Base-by-base conservation (phyloP, 2,888 invertebrate species). In the Linnaemya vulpina region DNA sequence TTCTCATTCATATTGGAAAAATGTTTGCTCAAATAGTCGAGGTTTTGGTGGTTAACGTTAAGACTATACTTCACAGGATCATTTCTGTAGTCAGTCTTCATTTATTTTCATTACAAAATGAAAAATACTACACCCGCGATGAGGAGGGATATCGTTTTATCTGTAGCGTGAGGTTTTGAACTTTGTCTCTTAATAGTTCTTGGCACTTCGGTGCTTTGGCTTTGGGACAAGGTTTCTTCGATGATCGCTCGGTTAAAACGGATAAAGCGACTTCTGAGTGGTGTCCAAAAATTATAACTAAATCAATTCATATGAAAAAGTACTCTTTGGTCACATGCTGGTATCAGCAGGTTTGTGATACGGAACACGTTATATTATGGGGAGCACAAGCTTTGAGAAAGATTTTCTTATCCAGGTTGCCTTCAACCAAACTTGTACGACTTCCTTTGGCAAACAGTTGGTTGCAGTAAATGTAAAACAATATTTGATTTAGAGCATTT, bases 71-170 rank as follows among this genome's bases (percentile, higher is more conserved):
- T 94, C 94, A 94, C 94, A 94, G 94, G 94, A 94, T 94, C 94
- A 94, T 94, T 94, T 94, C 94, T 94, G 94, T 94, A 94, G 94
- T 94, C 93, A 92, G 93, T 94, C 94, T 94, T 94, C 93, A 90
- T 91, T 92, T 91, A 91, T 93, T 93, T 93, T 93, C 90, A 91
- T 92, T 91, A 92, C 92, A 92, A 93, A 89, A 87, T 89, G 92
- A 91, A 93, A 93, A 93, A 92, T 25, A 89, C 90, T 89, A 90
- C 91, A 93, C 90, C 94, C 94, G 94, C 93, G 94, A 94, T 94
- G 94, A 94, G 87, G 94, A 94, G 94, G 53, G 70, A 89, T 89
- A 93, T 93, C 92, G 92, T 92, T 93, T 90, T 92, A 92, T 92
- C 92, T 91, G 91, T 91, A 93, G 93, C 93, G 93, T 93, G 93